A percentile compares a stretch with the other conserved stretches of the same genome.
Evolutionary conservation across 2,888 invertebrate species (phyloP).

Genomic region (Tenthredo livida): DNA sequence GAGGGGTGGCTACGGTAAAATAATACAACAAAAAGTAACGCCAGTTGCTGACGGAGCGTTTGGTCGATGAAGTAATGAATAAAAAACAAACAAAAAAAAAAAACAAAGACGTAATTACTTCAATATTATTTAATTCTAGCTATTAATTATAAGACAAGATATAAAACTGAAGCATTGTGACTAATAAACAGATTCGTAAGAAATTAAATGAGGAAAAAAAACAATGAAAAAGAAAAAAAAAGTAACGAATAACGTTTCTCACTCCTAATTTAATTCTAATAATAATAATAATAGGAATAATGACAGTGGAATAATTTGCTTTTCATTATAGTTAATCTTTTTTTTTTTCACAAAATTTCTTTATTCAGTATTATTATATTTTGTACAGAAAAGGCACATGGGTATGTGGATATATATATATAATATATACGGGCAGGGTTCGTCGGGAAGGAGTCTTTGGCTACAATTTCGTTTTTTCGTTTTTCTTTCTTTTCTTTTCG

Average conservation of each 20-base stretch:
- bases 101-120: not conserved
- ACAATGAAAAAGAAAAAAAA: not conserved
- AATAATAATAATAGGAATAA: not conserved
- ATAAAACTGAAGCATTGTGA: not conserved
- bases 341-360: not conserved
- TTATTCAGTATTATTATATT: conserved; percentile 14
- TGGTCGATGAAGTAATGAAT: conserved; percentile 69
- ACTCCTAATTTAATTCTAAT: not conserved
- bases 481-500: not conserved
- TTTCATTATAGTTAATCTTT: not conserved
- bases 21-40: conserved; percentile 91
- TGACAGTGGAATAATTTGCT: not conserved
- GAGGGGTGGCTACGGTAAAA: conserved; percentile 98
- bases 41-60: conserved; percentile 74
- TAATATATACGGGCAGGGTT: not conserved
- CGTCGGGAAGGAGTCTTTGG: conserved; percentile 59
- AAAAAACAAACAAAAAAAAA: not conserved
- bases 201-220: not conserved
- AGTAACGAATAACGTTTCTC: not conserved
- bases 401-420: not conserved
- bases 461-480: conserved; percentile 55
- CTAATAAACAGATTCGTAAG: not conserved
- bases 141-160: conserved; percentile 20
- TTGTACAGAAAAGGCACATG: conserved; percentile 39
- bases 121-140: conserved; percentile 16